phyloP scores from a whole-genome alignment of 2,888 invertebrate genomes.

The Zele albiditarsus region DNA sequence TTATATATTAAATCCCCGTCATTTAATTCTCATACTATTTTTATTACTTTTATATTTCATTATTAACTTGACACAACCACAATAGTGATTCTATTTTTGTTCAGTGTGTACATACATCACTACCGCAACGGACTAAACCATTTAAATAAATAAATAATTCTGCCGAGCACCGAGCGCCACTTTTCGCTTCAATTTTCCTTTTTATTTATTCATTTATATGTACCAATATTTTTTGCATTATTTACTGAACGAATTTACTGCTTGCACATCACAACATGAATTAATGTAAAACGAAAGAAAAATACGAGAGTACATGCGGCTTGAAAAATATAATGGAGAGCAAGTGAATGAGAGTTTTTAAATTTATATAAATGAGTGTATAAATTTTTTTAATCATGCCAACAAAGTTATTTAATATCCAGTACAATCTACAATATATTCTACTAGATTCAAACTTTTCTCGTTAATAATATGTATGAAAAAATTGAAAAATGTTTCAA shows the following conservation, averaged over 20 bases:
- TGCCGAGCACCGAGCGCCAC: not conserved
- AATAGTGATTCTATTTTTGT: not conserved
- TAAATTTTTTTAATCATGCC: not conserved
- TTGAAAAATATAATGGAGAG: not conserved
- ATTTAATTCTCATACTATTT: not conserved
- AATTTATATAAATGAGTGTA: constrained; percentile 7
- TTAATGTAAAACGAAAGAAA: not conserved
- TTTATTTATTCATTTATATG: not conserved
- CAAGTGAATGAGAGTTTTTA: not conserved
- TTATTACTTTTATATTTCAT: not conserved
- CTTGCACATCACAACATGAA: too few species aligned
- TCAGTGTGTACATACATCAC: not conserved
- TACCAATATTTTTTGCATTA: too few species aligned
- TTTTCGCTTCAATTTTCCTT: not conserved
- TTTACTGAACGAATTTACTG: not conserved
- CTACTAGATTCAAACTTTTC: not conserved
- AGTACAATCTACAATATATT: not conserved
- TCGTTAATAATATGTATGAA: not conserved
- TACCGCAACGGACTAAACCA: not conserved
- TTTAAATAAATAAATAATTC: not conserved
- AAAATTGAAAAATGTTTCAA: not conserved
- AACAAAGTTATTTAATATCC: constrained; percentile 13
- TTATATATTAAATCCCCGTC: not conserved
- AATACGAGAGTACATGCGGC: not conserved
- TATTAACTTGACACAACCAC: not conserved